Conservation (phyloP, 2,888 invertebrate genomes). For the Epinotia ramella region DNA sequence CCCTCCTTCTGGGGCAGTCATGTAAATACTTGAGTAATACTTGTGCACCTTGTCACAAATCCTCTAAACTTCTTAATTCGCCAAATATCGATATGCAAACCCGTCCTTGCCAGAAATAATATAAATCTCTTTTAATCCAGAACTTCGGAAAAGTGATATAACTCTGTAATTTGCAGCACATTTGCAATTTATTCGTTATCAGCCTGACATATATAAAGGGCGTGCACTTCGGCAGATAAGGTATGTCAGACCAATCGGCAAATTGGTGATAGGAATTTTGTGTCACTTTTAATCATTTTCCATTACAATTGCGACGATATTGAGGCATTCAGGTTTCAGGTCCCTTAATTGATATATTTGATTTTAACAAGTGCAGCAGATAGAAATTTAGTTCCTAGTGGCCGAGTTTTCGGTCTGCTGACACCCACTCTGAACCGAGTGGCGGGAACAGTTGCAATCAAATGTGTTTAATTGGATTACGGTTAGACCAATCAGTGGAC, state of each 20-base stretch:
- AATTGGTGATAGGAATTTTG: slow-evolving; percentile 32
- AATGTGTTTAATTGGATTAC: slow-evolving; percentile 39
- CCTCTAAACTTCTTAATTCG: slow-evolving; percentile 28
- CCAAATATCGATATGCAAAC: slow-evolving; percentile 23
- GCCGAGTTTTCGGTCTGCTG: slow-evolving; percentile 6
- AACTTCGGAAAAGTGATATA: slow-evolving; percentile 10
- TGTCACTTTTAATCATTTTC: slow-evolving; percentile 20
- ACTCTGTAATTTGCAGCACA: slow-evolving; percentile 12
- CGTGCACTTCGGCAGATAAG: slow-evolving; percentile 39
- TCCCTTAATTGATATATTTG: slow-evolving; percentile 13
- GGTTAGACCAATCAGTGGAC: slow-evolving; percentile 26
- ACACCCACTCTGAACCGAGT: slow-evolving; percentile 17
- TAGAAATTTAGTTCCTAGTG: neutral
- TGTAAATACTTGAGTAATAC: neutral
- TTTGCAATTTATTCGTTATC: slow-evolving; percentile 40
- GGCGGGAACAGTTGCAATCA: slow-evolving; percentile 24
- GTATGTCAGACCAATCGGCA: slow-evolving; percentile 29
- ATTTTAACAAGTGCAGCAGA: neutral
- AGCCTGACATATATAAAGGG: slow-evolving; percentile 42
- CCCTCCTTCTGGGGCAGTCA: too few species aligned
- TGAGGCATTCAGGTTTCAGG: slow-evolving; percentile 19
- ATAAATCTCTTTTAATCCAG: slow-evolving; percentile 11
- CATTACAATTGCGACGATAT: slow-evolving; percentile 12
- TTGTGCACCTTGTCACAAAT: slow-evolving; percentile 11
- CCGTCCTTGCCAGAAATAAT: slow-evolving; percentile 6